Conservation (phyloP, 2,797 vertebrate genomes). For the Acestrorhynchus altus region DNA sequence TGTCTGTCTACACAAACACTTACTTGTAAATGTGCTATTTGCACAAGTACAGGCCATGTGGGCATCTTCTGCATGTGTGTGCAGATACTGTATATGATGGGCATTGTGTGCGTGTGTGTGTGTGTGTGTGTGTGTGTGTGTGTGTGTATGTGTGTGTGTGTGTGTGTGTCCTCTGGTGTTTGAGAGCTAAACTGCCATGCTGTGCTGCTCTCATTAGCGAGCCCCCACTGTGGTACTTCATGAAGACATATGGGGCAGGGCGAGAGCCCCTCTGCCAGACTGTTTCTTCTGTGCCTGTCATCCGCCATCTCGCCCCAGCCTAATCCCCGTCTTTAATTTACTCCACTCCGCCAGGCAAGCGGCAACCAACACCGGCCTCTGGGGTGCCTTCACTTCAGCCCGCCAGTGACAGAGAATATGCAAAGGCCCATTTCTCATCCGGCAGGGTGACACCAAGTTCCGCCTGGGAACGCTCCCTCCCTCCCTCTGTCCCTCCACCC, state of each 20-base stretch:
- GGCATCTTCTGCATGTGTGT: conserved; percentile 23
- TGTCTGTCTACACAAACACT: background rate
- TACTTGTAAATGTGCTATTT: conserved; percentile 41
- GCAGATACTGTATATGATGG: conserved; percentile 36
- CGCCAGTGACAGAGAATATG: conserved; percentile 93
- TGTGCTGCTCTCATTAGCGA: conserved; percentile 72
- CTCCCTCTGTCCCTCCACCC: conserved; percentile 50
- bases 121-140: conserved; percentile 49
- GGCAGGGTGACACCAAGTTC: conserved; percentile 90
- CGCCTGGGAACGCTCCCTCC: conserved; percentile 80
- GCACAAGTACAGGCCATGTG: conserved; percentile 15
- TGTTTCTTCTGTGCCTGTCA: conserved; percentile 89
- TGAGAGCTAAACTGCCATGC: conserved; percentile 66
- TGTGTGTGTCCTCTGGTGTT: conserved; percentile 57
- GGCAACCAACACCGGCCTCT: conserved; percentile 88
- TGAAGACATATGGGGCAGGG: conserved; percentile 88
- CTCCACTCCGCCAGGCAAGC: conserved; percentile 87
- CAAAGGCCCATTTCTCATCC: conserved; percentile 95
- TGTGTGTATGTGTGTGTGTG: conserved; percentile 26
- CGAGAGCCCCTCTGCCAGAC: conserved; percentile 81
- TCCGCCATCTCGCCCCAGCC: conserved; percentile 86
- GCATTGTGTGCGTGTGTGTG: conserved; percentile 33
- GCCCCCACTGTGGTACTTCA: conserved; percentile 77
- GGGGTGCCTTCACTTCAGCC: conserved; percentile 93
- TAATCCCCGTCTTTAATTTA: conserved; percentile 97